phyloP scores from a whole-genome alignment of 2,888 invertebrate species.

The Monopis laevigella region DNA sequence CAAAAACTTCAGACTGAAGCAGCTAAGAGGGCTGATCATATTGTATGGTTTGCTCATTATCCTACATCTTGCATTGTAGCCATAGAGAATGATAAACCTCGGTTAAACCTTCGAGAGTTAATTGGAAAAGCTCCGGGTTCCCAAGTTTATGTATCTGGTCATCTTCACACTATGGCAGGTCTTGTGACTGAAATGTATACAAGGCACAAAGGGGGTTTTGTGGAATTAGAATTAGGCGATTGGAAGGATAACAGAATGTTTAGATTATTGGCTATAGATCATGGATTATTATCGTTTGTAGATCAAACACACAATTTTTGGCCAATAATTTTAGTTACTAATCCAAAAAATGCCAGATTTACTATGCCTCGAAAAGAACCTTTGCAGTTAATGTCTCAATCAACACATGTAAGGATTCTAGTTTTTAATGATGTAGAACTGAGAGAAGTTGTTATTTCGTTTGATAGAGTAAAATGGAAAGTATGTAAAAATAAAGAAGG shows the following conservation, averaged over 20 bases:
- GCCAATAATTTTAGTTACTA: conserved; percentile 87
- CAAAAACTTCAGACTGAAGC: conserved; percentile 66
- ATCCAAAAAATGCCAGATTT: conserved; percentile 88
- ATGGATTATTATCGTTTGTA: conserved; percentile 86
- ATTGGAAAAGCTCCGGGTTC: conserved; percentile 70
- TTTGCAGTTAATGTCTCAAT: conserved; percentile 69
- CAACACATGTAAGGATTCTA: conserved; percentile 83
- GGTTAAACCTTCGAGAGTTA: conserved; percentile 60
- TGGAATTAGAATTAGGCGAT: conserved; percentile 91
- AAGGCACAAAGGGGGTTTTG: conserved; percentile 79
- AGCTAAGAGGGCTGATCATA: conserved; percentile 47
- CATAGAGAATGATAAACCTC: conserved; percentile 54
- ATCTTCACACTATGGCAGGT: conserved; percentile 86
- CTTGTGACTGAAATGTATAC: conserved; percentile 87
- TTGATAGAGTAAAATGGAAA: conserved; percentile 73
- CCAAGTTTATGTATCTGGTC: conserved; percentile 87
- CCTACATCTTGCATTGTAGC: conserved; percentile 87
- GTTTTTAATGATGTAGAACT: conserved; percentile 78
- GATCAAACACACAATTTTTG: conserved; percentile 80
- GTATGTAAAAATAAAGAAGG: conserved; percentile 69
- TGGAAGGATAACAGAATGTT: conserved; percentile 93
- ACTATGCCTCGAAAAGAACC: conserved; percentile 80
- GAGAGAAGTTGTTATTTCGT: conserved; percentile 70
- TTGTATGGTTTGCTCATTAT: conserved; percentile 85
- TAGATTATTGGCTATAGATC: conserved; percentile 86